phyloP scores from a whole-genome alignment of 53 echinoderm and acorn worm species.

The Henricia sp. region DNA sequence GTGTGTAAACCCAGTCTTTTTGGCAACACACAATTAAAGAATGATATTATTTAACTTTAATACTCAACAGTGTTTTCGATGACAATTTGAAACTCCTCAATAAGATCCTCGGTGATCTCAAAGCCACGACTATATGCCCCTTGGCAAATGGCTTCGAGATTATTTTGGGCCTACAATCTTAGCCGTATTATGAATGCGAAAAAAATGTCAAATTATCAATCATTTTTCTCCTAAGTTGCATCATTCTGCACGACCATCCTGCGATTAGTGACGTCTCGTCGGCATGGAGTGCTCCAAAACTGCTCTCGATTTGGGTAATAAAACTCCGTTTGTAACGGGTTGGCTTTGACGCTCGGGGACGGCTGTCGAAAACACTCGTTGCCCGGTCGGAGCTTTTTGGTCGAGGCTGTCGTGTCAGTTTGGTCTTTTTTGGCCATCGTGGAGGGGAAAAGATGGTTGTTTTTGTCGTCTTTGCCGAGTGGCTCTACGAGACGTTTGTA shows the following conservation, averaged over 20 bases:
- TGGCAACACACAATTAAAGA: too few species aligned
- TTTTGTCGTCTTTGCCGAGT: slow-evolving; percentile 67
- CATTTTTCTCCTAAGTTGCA: background rate
- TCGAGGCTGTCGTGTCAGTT: slow-evolving; percentile 24
- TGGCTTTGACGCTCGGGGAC: slow-evolving; percentile 83
- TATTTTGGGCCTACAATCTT: too few species aligned
- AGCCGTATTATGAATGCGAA: too few species aligned
- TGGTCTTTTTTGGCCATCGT: slow-evolving; percentile 44
- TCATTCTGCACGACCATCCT: slow-evolving; percentile 37
- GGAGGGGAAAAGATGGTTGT: slow-evolving; percentile 83
- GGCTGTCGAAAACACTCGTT: slow-evolving; percentile 87
- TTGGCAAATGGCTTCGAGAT: too few species aligned
- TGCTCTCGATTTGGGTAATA: slow-evolving; percentile 95
- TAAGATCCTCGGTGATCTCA: too few species aligned
- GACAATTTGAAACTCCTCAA: too few species aligned
- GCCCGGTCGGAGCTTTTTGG: slow-evolving; percentile 73
- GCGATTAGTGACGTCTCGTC: slow-evolving; percentile 70
- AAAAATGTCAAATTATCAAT: background rate
- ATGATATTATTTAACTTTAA: too few species aligned
- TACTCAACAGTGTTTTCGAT: too few species aligned
- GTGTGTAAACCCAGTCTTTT: too few species aligned
- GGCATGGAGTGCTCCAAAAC: slow-evolving; percentile 75
- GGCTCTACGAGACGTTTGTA: slow-evolving; percentile 79
- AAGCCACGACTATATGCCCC: too few species aligned
- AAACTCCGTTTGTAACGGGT: slow-evolving; percentile 84